A percentile compares a stretch with the other conserved stretches of the same genome.
These are phyloP conservation scores for Nesoenas mayeri DNA, from an alignment of 2,113 vertebrate genomes.

Conservation along the genomic window DNA sequence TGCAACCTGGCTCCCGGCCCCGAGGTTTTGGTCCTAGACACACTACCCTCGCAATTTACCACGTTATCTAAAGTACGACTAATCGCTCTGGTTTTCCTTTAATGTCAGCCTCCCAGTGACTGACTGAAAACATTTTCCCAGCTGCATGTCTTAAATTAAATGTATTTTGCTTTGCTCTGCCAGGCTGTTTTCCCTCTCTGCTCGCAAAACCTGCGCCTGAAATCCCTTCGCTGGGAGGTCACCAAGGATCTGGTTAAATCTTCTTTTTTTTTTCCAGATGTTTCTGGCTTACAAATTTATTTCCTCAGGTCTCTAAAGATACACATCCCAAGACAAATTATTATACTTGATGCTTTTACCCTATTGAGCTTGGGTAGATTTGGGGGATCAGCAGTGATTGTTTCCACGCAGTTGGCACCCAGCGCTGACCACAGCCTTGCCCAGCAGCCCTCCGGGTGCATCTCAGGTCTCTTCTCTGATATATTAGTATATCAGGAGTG, in stretches of 20 bases:
- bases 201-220: not conserved
- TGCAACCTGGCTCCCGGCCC: not conserved
- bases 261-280: not conserved
- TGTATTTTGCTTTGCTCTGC: slow-evolving; percentile 16
- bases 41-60: not conserved
- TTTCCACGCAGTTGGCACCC: not conserved
- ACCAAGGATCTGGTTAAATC: not conserved
- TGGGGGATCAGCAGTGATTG: not conserved
- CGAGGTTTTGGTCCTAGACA: not conserved
- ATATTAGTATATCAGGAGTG: not conserved
- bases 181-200: not conserved
- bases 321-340: not conserved
- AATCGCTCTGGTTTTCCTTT: not conserved
- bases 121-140: slow-evolving; percentile 36
- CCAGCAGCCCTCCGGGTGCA: not conserved
- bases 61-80: not conserved
- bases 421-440: not conserved
- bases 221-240: not conserved
- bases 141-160: slow-evolving; percentile 35
- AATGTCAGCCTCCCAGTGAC: not conserved
- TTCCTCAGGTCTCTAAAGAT: not conserved
- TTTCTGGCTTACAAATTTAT: not conserved
- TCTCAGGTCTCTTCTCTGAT: not conserved
- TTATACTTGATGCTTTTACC: not conserved
- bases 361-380: not conserved